These are phyloP conservation scores for Seriola aureovittata DNA, from an alignment of 2,113 vertebrate genomes.

Conservation along the genomic window DNA sequence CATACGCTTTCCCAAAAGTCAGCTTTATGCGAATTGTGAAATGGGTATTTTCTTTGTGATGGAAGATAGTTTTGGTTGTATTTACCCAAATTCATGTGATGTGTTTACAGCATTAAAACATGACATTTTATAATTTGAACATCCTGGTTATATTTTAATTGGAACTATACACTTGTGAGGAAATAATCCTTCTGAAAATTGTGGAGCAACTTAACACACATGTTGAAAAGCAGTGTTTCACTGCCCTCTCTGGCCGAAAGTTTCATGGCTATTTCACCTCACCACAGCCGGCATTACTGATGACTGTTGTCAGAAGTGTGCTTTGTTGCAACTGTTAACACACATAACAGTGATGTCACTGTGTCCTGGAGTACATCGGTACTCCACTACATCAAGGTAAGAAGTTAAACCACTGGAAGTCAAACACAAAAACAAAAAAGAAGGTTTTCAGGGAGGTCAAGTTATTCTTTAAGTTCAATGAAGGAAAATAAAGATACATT, in stretches of 20 bases:
- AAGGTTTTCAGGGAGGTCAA: not conserved
- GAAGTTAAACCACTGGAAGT: not conserved
- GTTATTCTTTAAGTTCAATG: not conserved
- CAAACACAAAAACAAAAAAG: no score
- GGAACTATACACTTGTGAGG: no score
- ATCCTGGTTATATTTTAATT: not conserved
- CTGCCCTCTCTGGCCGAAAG: not conserved
- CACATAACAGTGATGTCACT: not conserved
- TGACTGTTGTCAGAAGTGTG: not conserved
- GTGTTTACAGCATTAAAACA: no score
- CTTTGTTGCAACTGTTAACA: not conserved
- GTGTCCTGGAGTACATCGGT: not conserved
- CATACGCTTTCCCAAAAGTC: not conserved
- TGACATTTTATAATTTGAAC: not conserved
- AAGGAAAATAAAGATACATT: no score
- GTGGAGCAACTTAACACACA: not conserved
- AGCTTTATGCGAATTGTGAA: not conserved
- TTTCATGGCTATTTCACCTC: constrained; percentile 6
- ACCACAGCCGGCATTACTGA: not conserved
- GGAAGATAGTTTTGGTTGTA: not conserved
- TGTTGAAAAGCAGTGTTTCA: not conserved
- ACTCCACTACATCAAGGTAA: not conserved
- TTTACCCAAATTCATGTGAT: no score
- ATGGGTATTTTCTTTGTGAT: not conserved
- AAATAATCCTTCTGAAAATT: not conserved